These are phyloP conservation scores for Aelia acuminata DNA, from an alignment of 2,888 invertebrate genomes.

Conservation along the genomic window DNA sequence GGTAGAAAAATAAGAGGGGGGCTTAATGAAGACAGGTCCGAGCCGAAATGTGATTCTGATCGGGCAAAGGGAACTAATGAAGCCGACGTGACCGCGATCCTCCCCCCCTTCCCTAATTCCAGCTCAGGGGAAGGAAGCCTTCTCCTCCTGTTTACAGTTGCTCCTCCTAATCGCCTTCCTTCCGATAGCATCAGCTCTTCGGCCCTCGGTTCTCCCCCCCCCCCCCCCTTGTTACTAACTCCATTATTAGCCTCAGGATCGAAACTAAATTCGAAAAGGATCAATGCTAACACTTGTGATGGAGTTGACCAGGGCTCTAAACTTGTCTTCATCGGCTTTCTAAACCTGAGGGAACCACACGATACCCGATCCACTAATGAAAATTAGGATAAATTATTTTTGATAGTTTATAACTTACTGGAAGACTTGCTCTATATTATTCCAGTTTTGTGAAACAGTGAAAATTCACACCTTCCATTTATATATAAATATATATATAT, in stretches of 20 bases:
- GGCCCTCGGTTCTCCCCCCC: neutral
- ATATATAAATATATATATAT: no score
- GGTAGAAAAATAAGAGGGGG: neutral
- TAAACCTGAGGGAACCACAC: neutral
- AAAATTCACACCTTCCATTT: no score
- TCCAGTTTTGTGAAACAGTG: no score
- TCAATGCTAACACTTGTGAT: neutral
- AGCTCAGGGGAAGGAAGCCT: neutral
- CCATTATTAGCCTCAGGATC: neutral
- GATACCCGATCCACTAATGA: no score
- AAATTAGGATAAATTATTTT: no score
- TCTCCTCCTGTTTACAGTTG: neutral
- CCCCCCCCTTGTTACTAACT: constrained; percentile 1
- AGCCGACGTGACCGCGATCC: neutral
- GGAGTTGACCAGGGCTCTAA: neutral
- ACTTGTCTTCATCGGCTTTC: neutral
- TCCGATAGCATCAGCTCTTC: neutral
- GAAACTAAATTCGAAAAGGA: neutral
- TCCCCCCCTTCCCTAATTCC: neutral
- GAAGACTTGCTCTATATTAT: no score
- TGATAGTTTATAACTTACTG: no score
- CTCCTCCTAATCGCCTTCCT: constrained; percentile 17
- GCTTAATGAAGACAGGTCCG: neutral
- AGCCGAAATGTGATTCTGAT: constrained; percentile 24
- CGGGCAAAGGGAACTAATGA: constrained; percentile 25